Conservation (phyloP, 1,140 invertebrate genomes). For the Coenobita brevimanus region DNA sequence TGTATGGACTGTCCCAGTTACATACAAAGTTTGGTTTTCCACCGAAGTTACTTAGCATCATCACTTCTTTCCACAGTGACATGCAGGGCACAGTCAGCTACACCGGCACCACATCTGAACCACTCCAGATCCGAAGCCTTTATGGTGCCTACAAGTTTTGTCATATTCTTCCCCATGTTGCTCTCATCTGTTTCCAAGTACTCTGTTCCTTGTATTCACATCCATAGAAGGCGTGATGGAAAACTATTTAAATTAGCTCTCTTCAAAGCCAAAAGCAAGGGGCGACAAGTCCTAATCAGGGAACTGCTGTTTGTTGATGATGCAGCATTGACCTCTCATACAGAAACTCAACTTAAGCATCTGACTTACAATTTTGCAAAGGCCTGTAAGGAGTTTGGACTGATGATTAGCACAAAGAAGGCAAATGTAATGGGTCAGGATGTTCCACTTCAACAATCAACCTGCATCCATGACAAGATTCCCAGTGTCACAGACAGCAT, state of each 20-base stretch:
- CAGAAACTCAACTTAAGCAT: background rate
- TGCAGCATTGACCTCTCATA: background rate
- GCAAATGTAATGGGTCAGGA: constrained; percentile 1
- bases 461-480: background rate
- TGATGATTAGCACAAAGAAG: background rate
- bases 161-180: too few species aligned
- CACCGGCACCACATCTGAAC: background rate
- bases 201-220: background rate
- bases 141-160: too few species aligned
- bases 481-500: background rate
- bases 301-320: background rate
- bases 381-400: background rate
- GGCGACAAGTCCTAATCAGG: background rate
- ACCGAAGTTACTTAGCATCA: background rate
- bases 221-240: background rate
- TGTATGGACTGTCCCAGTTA: background rate
- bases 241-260: background rate
- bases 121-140: background rate
- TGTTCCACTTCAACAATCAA: background rate
- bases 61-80: background rate
- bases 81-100: background rate
- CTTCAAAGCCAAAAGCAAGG: background rate
- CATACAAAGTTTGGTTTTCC: background rate
- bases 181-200: too few species aligned
- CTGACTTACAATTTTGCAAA: background rate